Evolutionary conservation across 2,797 vertebrate species (phyloP), one percentile per base, ranked within the genome.

Genomic region (Xenopus petersii): DNA sequence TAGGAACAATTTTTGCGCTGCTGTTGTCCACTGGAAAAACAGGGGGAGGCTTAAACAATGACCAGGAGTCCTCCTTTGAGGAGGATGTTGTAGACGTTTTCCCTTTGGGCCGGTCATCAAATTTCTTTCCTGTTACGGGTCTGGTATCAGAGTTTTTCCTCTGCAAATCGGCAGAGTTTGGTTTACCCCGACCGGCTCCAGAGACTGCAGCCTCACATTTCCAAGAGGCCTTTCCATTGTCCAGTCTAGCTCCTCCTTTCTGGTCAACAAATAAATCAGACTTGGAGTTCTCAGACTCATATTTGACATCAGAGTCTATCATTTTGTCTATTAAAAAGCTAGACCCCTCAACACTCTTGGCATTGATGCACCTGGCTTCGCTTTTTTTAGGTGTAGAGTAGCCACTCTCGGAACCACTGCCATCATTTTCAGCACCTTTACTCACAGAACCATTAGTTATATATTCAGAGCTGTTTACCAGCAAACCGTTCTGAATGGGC

Each of bases 1-100:
- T 99, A 88, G 98, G 97, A 92, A 98, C 97, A 65, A 98, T 99
- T 94, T 98, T 99, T 88, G 98, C 98, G 84, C 98, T 98, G 92
- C 98, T 99, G 84, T 99, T 99, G 91, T 99, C 97, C 92, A 99
- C 98, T 85, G 98, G 98, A 91, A 99, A 98, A 86, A 96, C 98
- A 11, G 96, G 96, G 48, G 96, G 98, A 21, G 96, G 98, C 88
- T 98, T 99, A 88, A 99, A 98, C 78, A 99, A 93, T 85, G 95
- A 98, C 98, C 98, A 99, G 0, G 97, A 95, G 82, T 99, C 98
- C 90, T 99, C 98, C 91, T 97, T 98, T 80, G 95, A 88, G 0
- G 89, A 48, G 75, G 94, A 87, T 0, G 93, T 88, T 0, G 93
- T 90, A 0, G 84, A 56, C 11, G 93, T 90, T 86, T 96, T 98